Conservation (phyloP, 2,113 vertebrate genomes). For the Dipodomys ordii region DNA sequence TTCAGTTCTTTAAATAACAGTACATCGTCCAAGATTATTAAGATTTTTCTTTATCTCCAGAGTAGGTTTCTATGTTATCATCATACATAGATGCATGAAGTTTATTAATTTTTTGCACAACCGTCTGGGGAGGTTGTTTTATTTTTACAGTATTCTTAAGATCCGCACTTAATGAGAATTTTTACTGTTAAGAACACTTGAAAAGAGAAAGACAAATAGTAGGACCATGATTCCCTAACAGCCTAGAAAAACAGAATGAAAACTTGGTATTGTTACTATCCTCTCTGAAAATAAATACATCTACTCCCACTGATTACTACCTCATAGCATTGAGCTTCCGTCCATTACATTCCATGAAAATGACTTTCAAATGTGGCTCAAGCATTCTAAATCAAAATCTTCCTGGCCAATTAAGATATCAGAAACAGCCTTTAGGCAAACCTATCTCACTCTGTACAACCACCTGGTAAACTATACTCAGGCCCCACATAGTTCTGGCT, state of each 20-base stretch:
- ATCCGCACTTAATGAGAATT: constrained; percentile 44
- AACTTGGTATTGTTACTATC: neutral
- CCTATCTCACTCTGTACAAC: neutral
- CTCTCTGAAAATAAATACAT: constrained; percentile 36
- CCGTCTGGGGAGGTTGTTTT: neutral
- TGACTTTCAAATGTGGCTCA: neutral
- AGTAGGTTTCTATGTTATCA: constrained; percentile 4
- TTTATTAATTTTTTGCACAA: constrained; percentile 1
- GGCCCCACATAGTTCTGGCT: neutral
- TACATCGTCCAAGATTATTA: neutral
- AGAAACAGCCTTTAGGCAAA: neutral
- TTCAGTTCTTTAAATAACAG: neutral
- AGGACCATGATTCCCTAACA: neutral
- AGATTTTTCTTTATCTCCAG: constrained; percentile 20
- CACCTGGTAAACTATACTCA: neutral
- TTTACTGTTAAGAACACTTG: constrained; percentile 49
- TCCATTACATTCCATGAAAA: neutral
- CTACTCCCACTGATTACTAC: neutral
- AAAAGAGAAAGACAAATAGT: constrained; percentile 47
- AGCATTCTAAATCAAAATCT: neutral
- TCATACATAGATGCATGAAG: neutral
- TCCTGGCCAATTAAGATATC: neutral
- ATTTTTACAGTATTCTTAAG: neutral
- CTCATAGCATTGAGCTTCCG: neutral
- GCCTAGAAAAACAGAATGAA: constrained; percentile 17